A percentile compares a stretch with the other conserved stretches of the same genome.
Evolutionary conservation across 1,140 invertebrate species (phyloP).

Genomic region (Halyomorpha halys): DNA sequence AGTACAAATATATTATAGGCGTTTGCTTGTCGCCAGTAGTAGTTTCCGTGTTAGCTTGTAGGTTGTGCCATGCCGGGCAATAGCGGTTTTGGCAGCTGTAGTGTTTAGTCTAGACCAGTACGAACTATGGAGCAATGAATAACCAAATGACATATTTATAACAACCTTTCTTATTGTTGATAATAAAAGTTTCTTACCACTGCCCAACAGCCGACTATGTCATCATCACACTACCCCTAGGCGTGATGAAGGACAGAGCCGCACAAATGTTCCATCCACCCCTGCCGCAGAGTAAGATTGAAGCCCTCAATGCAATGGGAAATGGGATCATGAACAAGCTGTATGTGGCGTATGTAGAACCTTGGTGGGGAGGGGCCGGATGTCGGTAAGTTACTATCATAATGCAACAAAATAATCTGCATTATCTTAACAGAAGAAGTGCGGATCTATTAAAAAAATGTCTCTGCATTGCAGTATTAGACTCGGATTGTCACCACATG

Average conservation of each 20-base stretch:
- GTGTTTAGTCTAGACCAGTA: no score
- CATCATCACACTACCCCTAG: conserved; percentile 68
- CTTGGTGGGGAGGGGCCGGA: conserved; percentile 58
- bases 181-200: conserved; percentile 51
- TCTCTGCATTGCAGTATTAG: not conserved
- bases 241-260: conserved; percentile 67
- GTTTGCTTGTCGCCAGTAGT: no score
- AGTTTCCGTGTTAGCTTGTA: no score
- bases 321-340: conserved; percentile 64
- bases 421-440: no score
- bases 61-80: no score
- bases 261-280: conserved; percentile 62
- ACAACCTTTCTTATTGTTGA: no score
- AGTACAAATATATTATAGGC: no score
- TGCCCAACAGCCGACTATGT: conserved; percentile 62
- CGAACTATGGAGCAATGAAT: no score
- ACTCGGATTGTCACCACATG: not conserved
- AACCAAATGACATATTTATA: no score
- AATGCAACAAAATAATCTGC: no score
- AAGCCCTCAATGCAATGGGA: conserved; percentile 57
- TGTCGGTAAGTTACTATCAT: not conserved
- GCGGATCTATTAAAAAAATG: not conserved
- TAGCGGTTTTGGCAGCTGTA: no score
- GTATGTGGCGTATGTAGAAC: conserved; percentile 66
- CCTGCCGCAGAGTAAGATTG: conserved; percentile 58